Evolutionary conservation across 2,113 vertebrate species (phyloP), one percentile per base, ranked within the genome.

Genomic region (Gambusia affinis): DNA sequence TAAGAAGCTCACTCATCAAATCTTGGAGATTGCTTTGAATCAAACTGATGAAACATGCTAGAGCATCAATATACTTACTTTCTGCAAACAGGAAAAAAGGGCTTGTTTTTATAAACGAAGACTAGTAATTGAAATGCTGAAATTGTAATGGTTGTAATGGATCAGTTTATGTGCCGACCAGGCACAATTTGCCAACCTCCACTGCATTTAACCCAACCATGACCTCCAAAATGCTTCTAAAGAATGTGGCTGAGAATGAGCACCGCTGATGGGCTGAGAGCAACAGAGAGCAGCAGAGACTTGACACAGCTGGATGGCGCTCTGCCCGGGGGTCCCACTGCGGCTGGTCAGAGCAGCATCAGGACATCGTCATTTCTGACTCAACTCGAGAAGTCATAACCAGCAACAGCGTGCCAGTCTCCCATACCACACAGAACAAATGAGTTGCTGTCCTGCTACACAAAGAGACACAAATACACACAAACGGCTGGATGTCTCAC

Each of bases 201-300:
- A 79, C 78, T 74, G 57, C 4, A 72, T 74, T 81, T 75, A 80
- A 67, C 79, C 76, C 65, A 37, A 75, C 82, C 67, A 67, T 71
- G 79, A 80, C 87, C 85, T 90, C 76, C 75, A 80, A 91, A 89
- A 89, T 78, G 62, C 70, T 51, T 33, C 83, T 78, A 85, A 85
- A 73, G 80, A 72, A 79, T 75, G 69, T 71, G 70, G 73, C 77
- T 75, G 76, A 64, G 79, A 67, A 68, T 24, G 27, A 30, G 68
- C 35, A 67, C 80, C 8, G 29, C 78, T 63, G 79, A 84, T 83
- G 84, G 77, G 31, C 24, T 60, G 70, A 47, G 69, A 70, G 60
- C 79, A 81, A 67, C 62, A 76, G 39, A 69, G 73, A 73, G 75
- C 31, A 3, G 69, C 67, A 54, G 60, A 74, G 79, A 61, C 67